Evolutionary conservation across 1,140 invertebrate species (phyloP), one percentile per base, ranked within the genome.

Genomic region (Lamellibrachia luymesi): DNA sequence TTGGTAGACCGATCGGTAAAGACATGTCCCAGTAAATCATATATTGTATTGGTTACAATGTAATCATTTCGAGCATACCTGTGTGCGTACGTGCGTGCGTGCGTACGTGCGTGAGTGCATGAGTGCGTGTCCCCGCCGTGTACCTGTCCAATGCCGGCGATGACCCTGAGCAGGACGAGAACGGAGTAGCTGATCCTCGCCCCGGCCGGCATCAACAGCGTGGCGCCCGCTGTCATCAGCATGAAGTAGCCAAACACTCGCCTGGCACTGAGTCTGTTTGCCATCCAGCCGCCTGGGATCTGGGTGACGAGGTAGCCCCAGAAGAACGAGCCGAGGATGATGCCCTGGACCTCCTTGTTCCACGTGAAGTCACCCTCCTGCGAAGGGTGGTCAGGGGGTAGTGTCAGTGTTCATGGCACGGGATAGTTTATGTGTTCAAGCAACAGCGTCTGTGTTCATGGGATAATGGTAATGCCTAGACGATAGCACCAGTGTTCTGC

Each of bases 71-170:
- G 22, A 22, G 91, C 6, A 80, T 80, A 22, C 13, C 8, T 2
- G 13, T 80, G 13, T 10, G 4, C 25, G 17, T 80, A 22, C 64
- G 13, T 80, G 64, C 64, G 64, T 80, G 13, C 25, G 1, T 80
- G 64, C 25, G 38, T 80, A 22, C 13, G 6, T 2, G 13, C 25
- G 13, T 10, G 4, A 22, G 17, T 80, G 64, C 64, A 22, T 80
- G 64, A 10, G 64, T 80, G 13, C 25, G 17, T 80, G 64, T 80
- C 38, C 38, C 38, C 38, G 38, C 38, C 38, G 38, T 38, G 38
- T 96, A 98, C 98, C 97, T 98, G 98, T 95, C 98, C 98, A 90
- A 98, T 95, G 91, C 98, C 98, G 96, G 98, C 98, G 50, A 98
- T 95, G 49, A 98, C 97, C 94, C 98, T 96, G 0, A 98, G 97